phyloP scores from a whole-genome alignment of 2,888 invertebrate species.

The Mantis religiosa region DNA sequence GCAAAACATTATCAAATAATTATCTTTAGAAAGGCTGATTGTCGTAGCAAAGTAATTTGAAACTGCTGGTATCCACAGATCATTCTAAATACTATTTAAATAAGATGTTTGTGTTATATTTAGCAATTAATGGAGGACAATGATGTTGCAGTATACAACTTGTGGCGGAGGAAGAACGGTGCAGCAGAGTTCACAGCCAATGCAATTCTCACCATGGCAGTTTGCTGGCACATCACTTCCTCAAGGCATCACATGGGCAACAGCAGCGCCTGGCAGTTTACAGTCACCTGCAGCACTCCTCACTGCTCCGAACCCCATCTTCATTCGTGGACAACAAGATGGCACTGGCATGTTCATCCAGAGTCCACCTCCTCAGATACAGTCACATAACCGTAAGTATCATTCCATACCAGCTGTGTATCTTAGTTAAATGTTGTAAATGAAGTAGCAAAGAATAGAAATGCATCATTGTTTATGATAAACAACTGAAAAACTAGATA shows the following conservation, averaged over 20 bases:
- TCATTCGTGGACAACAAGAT: slow-evolving; percentile 78
- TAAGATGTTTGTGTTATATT: too few species aligned
- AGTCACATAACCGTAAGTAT: slow-evolving; percentile 61
- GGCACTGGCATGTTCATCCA: slow-evolving; percentile 71
- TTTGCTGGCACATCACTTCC: slow-evolving; percentile 62
- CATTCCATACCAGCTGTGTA: background rate
- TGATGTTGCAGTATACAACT: slow-evolving; percentile 42
- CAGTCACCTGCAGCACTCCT: slow-evolving; percentile 60
- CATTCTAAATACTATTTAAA: too few species aligned
- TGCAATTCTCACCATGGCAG: slow-evolving; percentile 81
- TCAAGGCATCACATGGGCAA: slow-evolving; percentile 67
- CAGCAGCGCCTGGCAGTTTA: slow-evolving; percentile 41
- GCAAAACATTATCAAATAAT: too few species aligned
- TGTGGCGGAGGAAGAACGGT: slow-evolving; percentile 37
- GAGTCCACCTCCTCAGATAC: slow-evolving; percentile 65
- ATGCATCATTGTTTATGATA: too few species aligned
- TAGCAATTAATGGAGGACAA: too few species aligned
- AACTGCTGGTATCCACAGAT: too few species aligned
- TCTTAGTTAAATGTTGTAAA: too few species aligned
- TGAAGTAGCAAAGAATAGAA: too few species aligned
- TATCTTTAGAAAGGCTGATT: too few species aligned
- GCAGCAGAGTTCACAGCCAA: slow-evolving; percentile 42
- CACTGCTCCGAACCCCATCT: slow-evolving; percentile 71
- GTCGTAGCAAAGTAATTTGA: too few species aligned
- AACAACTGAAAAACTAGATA: too few species aligned